Conservation (phyloP, 2,797 vertebrate genomes). For the Serranus cabrilla region DNA sequence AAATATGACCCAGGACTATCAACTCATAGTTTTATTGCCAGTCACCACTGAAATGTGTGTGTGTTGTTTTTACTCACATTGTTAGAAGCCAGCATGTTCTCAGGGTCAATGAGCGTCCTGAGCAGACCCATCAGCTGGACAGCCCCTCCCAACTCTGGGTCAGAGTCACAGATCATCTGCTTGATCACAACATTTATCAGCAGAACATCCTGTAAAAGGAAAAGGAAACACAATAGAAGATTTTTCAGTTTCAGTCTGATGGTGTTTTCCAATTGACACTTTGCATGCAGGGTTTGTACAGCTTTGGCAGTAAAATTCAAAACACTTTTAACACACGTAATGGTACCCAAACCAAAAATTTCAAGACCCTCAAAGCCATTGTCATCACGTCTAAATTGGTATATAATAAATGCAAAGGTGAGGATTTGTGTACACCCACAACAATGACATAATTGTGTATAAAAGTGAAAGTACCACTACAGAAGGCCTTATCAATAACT, state of each 20-base stretch:
- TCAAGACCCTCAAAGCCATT: too few relatives aligned
- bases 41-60: neutral
- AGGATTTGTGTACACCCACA: too few relatives aligned
- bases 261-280: neutral
- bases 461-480: neutral
- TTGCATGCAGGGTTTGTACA: neutral
- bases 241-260: neutral
- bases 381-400: too few relatives aligned
- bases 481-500: neutral
- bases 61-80: slow-evolving; percentile 88
- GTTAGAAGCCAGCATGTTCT: slow-evolving; percentile 98
- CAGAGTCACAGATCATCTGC: slow-evolving; percentile 99
- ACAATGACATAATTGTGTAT: neutral
- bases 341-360: too few relatives aligned
- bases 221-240: slow-evolving; percentile 11
- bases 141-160: slow-evolving; percentile 97
- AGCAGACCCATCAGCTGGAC: slow-evolving; percentile 98
- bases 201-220: slow-evolving; percentile 91
- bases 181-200: slow-evolving; percentile 99
- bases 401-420: too few relatives aligned
- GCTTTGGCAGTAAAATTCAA: too few relatives aligned
- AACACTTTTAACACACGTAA: too few relatives aligned
- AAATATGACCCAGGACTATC: neutral
- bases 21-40: neutral
- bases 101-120: slow-evolving; percentile 97